Percentiles rank a stretch among this genome's conserved stretches.
Conservation (phyloP, 2,113 vertebrate species). For the Morone chrysops region DNA sequence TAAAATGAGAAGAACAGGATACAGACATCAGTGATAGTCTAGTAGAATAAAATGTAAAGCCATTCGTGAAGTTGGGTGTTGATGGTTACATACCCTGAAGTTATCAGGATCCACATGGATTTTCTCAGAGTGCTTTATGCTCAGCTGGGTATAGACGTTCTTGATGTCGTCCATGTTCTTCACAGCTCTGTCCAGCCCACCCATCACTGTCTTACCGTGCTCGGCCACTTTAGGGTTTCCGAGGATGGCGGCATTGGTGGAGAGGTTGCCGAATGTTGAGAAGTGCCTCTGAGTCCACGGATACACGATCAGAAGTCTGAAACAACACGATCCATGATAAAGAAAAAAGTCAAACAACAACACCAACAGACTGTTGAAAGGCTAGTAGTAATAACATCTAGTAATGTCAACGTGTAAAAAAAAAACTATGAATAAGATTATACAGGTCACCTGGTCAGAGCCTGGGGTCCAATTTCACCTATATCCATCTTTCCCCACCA, state of each 20-base stretch:
- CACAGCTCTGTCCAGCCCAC: not conserved
- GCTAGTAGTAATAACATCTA: no score
- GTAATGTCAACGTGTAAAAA: no score
- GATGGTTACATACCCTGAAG: not conserved
- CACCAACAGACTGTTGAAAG: no score
- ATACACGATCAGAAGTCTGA: not conserved
- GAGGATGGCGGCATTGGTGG: not conserved
- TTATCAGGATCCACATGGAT: not conserved
- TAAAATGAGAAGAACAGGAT: conserved; percentile 1
- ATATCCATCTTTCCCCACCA: conserved; percentile 55
- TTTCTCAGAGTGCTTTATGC: conserved; percentile 36
- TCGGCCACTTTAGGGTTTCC: not conserved
- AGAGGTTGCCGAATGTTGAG: not conserved
- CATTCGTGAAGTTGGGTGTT: no score
- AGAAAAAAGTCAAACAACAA: no score
- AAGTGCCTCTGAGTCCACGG: not conserved
- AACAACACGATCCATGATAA: no score
- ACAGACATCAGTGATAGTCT: no score
- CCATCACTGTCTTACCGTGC: not conserved
- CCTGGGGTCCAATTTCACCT: conserved; percentile 51
- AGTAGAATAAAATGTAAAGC: no score
- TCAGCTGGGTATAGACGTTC: not conserved
- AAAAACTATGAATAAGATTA: no score
- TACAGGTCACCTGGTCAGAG: conserved; percentile 69
- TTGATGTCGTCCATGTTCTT: not conserved